phyloP scores from a whole-genome alignment of 2,797 vertebrate genomes.

The Allobates femoralis region DNA sequence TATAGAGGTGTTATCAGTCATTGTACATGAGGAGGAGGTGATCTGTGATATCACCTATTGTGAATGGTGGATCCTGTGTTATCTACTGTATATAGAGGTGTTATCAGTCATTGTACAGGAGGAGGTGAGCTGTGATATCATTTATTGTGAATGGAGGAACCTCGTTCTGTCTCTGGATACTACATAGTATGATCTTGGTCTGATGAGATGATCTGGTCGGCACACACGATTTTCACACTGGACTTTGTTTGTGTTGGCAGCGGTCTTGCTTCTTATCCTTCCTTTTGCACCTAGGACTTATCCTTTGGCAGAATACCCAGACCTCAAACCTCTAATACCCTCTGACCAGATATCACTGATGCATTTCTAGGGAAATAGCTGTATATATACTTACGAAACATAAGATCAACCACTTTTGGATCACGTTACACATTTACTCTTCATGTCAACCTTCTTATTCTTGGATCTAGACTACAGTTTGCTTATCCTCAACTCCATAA shows the following conservation, averaged over 20 bases:
- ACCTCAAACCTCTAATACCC: conserved; percentile 14
- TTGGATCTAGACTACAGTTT: not conserved
- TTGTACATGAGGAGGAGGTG: no score
- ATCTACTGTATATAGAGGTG: no score
- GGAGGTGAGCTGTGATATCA: no score
- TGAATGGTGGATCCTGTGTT: no score
- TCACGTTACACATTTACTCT: not conserved
- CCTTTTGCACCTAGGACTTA: not conserved
- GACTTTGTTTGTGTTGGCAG: conserved; percentile 7
- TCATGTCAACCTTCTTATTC: not conserved
- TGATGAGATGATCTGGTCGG: not conserved
- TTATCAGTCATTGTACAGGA: no score
- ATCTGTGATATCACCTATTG: no score
- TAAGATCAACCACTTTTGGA: not conserved
- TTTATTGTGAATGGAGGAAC: no score
- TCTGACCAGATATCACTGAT: not conserved
- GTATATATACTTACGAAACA: not conserved
- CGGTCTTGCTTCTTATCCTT: not conserved
- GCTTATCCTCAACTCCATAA: not conserved
- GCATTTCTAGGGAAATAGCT: not conserved
- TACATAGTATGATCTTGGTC: not conserved
- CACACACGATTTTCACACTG: not conserved
- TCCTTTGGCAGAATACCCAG: conserved; percentile 1
- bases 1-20: no score
- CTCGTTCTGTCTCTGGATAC: not conserved